Percentiles rank a stretch among this genome's conserved stretches.
Evolutionary conservation across 2,113 vertebrate genomes (phyloP).

Genomic region (Tonatia bakeri): DNA sequence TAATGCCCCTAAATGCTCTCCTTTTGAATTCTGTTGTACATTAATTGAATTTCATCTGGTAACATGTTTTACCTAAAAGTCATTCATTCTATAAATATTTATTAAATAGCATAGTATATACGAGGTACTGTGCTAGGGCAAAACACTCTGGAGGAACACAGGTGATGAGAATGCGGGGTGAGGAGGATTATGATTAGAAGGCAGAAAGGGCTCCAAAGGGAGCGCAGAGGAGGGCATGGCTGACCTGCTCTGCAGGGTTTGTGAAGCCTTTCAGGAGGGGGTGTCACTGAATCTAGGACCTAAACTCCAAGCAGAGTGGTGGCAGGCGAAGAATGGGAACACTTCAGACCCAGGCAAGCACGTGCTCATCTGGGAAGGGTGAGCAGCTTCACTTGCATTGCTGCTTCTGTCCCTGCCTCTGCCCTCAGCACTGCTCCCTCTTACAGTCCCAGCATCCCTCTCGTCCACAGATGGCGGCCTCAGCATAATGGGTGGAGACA

Average conservation of each 20-base stretch:
- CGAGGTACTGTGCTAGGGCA: neutral
- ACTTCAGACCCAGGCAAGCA: neutral
- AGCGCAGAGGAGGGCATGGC: neutral
- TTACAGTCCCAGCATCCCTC: neutral
- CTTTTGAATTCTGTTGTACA: neutral
- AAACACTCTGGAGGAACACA: neutral
- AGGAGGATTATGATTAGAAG: neutral
- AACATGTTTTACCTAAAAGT: neutral
- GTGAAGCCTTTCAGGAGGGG: neutral
- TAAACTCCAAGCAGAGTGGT: neutral
- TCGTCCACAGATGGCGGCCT: neutral
- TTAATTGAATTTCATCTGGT: neutral
- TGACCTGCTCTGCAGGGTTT: neutral
- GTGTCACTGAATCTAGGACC: neutral
- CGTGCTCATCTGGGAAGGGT: neutral
- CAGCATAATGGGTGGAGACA: neutral
- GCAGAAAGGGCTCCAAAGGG: neutral
- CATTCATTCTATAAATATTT: neutral
- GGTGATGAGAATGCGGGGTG: neutral
- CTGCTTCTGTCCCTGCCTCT: neutral
- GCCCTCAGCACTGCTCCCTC: neutral
- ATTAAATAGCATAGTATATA: neutral
- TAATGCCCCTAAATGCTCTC: neutral
- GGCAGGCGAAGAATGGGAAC: neutral
- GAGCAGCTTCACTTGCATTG: neutral